Conservation (phyloP, 1,140 invertebrate genomes). For the Cydia splendana region DNA sequence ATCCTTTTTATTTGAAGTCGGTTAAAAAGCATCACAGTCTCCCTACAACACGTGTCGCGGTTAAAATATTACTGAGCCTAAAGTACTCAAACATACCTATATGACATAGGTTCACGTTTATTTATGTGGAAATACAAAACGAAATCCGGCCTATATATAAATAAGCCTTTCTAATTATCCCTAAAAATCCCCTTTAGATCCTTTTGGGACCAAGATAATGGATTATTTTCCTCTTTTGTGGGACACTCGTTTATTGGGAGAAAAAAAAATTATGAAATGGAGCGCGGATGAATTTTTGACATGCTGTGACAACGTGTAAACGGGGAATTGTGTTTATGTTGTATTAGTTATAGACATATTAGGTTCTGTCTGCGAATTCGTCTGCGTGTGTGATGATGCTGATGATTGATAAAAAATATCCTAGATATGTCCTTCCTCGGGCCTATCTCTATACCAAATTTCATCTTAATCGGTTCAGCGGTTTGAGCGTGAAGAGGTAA, state of each 20-base stretch:
- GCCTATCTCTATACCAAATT: no score
- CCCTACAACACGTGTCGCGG: no score
- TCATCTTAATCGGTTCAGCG: no score
- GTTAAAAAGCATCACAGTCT: no score
- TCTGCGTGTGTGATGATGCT: no score
- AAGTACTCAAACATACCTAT: no score
- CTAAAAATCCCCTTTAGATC: slow-evolving; percentile 17
- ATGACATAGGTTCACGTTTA: background rate
- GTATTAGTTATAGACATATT: background rate
- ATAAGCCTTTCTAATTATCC: slow-evolving; percentile 32
- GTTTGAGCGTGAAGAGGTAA: no score
- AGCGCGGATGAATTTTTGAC: background rate
- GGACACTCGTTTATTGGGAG: slow-evolving; percentile 14
- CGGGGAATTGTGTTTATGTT: background rate
- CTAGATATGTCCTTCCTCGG: no score
- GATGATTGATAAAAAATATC: no score
- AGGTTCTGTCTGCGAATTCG: no score
- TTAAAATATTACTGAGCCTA: no score
- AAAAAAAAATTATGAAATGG: slow-evolving; percentile 32
- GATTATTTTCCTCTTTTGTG: slow-evolving; percentile 25
- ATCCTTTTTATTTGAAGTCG: no score
- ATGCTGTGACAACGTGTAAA: background rate
- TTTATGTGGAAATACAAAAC: background rate
- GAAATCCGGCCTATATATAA: slow-evolving; percentile 7
- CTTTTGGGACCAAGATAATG: slow-evolving; percentile 17